Conservation (phyloP, 2,888 invertebrate genomes). For the Sphinx pinastri region DNA sequence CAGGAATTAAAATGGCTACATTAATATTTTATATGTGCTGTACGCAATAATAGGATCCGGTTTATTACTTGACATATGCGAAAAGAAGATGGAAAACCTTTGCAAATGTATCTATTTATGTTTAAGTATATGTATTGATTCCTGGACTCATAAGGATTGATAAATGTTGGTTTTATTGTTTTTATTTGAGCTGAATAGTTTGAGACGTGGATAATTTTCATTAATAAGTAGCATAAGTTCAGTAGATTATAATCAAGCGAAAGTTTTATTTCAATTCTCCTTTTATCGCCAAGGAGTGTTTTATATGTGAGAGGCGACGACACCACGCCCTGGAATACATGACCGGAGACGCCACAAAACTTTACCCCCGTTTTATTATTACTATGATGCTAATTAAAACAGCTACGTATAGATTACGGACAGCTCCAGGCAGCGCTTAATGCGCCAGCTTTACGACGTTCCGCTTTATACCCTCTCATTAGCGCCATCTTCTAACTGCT, state of each 20-base stretch:
- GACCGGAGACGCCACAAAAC: constrained; percentile 75
- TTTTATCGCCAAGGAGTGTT: constrained; percentile 43
- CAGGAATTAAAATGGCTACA: not conserved
- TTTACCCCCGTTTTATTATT: constrained; percentile 69
- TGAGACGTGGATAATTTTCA: too few species aligned
- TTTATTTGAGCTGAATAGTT: too few species aligned
- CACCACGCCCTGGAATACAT: constrained; percentile 61
- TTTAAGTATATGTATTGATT: too few species aligned
- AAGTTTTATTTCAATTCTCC: too few species aligned
- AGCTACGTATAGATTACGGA: constrained; percentile 80
- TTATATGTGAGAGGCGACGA: constrained; percentile 38
- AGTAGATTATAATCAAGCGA: constrained; percentile 54
- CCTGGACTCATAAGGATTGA: too few species aligned
- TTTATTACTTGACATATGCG: too few species aligned
- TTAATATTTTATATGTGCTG: not conserved
- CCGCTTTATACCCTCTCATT: constrained; percentile 81
- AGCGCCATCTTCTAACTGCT: constrained; percentile 71
- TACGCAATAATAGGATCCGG: not conserved
- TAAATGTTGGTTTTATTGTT: too few species aligned
- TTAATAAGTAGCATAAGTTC: constrained; percentile 38
- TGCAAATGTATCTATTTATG: too few species aligned
- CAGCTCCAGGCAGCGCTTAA: constrained; percentile 80
- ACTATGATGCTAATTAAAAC: constrained; percentile 81
- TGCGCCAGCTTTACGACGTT: constrained; percentile 80
- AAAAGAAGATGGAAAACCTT: too few species aligned